These are phyloP conservation scores for Arothron firmamentum DNA, from an alignment of 2,113 vertebrate species.

Conservation along the genomic window DNA sequence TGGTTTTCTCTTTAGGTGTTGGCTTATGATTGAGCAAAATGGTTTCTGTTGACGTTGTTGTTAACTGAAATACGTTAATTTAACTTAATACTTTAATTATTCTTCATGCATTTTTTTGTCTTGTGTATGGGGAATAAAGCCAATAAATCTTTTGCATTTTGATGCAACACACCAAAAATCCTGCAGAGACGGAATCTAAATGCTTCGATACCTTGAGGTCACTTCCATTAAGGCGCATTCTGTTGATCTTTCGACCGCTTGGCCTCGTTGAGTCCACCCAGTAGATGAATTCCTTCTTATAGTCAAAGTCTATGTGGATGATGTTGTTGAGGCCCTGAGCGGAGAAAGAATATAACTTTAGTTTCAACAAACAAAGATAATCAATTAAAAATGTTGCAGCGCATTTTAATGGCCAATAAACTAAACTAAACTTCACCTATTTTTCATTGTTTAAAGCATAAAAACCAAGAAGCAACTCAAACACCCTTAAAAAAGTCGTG, in stretches of 20 bases:
- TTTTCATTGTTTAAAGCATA: too few species aligned
- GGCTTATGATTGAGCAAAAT: constrained; percentile 8
- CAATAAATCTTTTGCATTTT: neutral
- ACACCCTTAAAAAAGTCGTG: too few species aligned
- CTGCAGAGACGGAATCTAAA: neutral
- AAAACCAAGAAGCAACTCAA: too few species aligned
- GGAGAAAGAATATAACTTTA: constrained; percentile 37
- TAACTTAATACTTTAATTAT: too few species aligned
- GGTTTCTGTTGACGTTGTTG: constrained; percentile 14
- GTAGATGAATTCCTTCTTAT: constrained; percentile 95
- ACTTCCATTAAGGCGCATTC: constrained; percentile 94
- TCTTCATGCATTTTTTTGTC: too few species aligned
- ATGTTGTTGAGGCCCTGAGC: constrained; percentile 93
- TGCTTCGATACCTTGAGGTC: constrained; percentile 84
- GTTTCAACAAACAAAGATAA: neutral
- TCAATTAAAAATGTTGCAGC: neutral
- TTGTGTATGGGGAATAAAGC: neutral
- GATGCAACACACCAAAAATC: neutral
- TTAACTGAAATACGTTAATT: neutral
- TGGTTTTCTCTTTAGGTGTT: constrained; percentile 18
- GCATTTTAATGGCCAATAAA: neutral
- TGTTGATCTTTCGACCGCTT: constrained; percentile 93
- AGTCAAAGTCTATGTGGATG: constrained; percentile 97
- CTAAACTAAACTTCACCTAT: too few species aligned
- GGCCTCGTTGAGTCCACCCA: constrained; percentile 97